Conservation (phyloP, 2,113 vertebrate species). For the Albula glossodonta region DNA sequence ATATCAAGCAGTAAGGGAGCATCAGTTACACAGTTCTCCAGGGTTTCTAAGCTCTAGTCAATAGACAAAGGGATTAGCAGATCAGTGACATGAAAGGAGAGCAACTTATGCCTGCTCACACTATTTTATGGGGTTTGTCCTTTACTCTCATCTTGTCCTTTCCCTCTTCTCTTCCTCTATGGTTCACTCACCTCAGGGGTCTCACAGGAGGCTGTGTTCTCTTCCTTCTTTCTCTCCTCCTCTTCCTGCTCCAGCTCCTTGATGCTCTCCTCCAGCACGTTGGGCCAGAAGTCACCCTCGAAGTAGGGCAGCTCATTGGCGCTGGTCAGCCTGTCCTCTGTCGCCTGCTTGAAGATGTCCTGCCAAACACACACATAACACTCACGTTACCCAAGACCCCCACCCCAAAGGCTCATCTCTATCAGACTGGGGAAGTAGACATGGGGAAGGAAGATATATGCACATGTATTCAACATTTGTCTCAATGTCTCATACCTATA, state of each 20-base stretch:
- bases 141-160: background rate
- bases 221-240: slow-evolving; percentile 95
- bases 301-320: slow-evolving; percentile 98
- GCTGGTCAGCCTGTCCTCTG: slow-evolving; percentile 92
- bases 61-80: background rate
- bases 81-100: background rate
- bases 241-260: slow-evolving; percentile 97
- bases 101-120: too few relatives aligned
- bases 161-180: background rate
- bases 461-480: too few relatives aligned
- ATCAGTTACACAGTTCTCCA: background rate
- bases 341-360: slow-evolving; percentile 99
- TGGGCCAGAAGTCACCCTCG: slow-evolving; percentile 98
- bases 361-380: slow-evolving; percentile 61
- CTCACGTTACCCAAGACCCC: slow-evolving; percentile 20
- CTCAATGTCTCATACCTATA: too few relatives aligned
- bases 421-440: too few relatives aligned
- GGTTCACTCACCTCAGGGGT: slow-evolving; percentile 78
- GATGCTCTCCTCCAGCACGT: slow-evolving; percentile 96
- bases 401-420: background rate
- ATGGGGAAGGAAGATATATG: too few relatives aligned
- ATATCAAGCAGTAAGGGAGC: background rate
- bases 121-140: background rate
- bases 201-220: slow-evolving; percentile 89
- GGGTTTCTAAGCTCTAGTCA: background rate